Conservation (phyloP, 2,797 vertebrate genomes). For the Gambelia wislizenii region DNA sequence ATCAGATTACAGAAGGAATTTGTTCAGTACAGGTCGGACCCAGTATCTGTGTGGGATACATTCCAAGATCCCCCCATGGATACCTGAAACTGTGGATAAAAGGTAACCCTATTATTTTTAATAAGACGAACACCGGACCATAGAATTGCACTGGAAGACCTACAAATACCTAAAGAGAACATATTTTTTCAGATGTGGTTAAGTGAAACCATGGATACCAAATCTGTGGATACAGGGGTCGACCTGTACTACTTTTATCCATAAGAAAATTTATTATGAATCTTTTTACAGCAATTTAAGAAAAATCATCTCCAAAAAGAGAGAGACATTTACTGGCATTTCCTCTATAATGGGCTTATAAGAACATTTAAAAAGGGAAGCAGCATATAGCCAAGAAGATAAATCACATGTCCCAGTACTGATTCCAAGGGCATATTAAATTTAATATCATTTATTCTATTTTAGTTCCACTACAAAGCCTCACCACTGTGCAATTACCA, state of each 20-base stretch:
- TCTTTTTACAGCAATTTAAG: conserved; percentile 9
- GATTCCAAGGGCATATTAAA: conserved; percentile 22
- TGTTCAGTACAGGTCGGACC: too few species aligned
- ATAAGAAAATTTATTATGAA: neutral
- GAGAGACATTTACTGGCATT: neutral
- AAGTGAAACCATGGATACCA: too few species aligned
- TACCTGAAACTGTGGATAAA: too few species aligned
- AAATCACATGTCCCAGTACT: neutral
- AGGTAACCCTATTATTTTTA: too few species aligned
- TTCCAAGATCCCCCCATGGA: too few species aligned
- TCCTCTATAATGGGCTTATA: conserved; percentile 3
- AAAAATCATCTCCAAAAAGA: neutral
- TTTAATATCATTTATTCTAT: conserved; percentile 5
- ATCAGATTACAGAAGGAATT: neutral
- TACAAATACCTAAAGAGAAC: too few species aligned
- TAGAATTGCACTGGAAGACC: too few species aligned
- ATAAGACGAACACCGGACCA: too few species aligned
- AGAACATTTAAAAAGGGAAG: neutral
- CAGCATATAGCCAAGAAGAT: conserved; percentile 9
- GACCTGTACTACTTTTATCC: conserved; percentile 10
- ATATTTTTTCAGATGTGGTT: too few species aligned
- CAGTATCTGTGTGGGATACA: too few species aligned
- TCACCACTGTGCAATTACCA: conserved; percentile 10
- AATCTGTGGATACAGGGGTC: too few species aligned
- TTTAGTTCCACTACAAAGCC: conserved; percentile 41